Base-by-base conservation (phyloP, 2,113 vertebrate species). In the Chaenocephalus aceratus region DNA sequence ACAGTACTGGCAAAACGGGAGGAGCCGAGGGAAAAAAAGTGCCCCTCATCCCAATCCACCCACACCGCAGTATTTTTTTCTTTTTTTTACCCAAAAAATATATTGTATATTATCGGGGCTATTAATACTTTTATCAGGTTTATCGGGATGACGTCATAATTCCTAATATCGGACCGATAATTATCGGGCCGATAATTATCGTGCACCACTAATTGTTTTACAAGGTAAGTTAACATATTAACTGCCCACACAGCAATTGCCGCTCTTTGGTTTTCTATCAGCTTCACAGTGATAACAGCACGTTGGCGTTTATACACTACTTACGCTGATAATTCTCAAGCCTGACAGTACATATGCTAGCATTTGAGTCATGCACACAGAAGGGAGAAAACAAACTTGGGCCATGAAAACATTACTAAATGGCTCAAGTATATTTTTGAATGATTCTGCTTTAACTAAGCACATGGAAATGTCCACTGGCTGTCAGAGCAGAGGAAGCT, bases 261-360 rank as follows among this genome's bases (percentile, higher is more conserved):
- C 44, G 23, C 48, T 73, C 75, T 61, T 61, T 84, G 77, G 83
- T 89, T 86, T 80, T 63, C 70, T 64, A 75, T 77, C 80, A 82
- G 80, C 75, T 88, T 74, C 74, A 53, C 79, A 72, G 76, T 84
- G 86, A 90, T 88, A 93, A 83, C 78, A 83, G 88, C 62, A 79
- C 78, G 81, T 70, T 87, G 80, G 85, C 77, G 83, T 89, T 91
- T 91, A 71, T 85, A 84, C 82, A 81, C 68, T 72, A 75, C 88
- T 77, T 87, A 91, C 89, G 85, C 86, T 89, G 84, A 86, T 86
- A 88, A 85, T 82, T 88, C 77, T 88, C 66, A 86, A 86, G 83
- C 76, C 76, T 79, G 79, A 83, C 84, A 86, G 85, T 79, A 86
- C 82, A 90, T 89, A 85, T 86, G 84, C 78, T 75, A 23, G 64